Base-by-base conservation (phyloP, 1,140 invertebrate species). In the Panulirus ornatus region DNA sequence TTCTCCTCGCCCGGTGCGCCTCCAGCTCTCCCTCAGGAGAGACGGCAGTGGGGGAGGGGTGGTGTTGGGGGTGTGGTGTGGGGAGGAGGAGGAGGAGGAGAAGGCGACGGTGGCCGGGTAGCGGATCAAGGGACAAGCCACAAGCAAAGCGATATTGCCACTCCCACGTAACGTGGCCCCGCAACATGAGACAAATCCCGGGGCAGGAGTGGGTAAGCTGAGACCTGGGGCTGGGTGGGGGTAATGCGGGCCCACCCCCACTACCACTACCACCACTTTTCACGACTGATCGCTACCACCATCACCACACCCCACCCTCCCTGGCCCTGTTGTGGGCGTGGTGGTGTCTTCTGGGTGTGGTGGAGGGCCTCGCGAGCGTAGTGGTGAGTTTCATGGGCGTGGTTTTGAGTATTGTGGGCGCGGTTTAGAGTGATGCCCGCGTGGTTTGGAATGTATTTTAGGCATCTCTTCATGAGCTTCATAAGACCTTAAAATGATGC, bases 111-210 rank as follows among this genome's bases (percentile, higher is more conserved):
- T 14, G n/a, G 38, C 30, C 2, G 42, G 51, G 19, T 22, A 66
- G 66, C n/a, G 40, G 66, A 84, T 83, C 44, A 84, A 71, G 54
- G 84, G 84, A 42, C 36, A 76, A 51, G 47, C 70, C 73, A 58
- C 66, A 78, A 87, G 84, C 84, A 87, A 87, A 87, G 73, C 51
- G 71, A 51, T 87, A 87, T 87, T 75, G 42, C 84, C 84, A 63
- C 84, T 44, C 27, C 42, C 40, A 9, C 54, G 84, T 87, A 78
- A 87, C 73, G 58, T n/a, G 27, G 84, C 42, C 73, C 47, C 14
- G 84, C 27, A 76, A 87, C 84, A 73, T 66, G 84, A 87, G 84
- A 38, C 84, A 36, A 87, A 83, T 40, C 84, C 75, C 73, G 34
- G 84, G 8, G 73, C 54, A 8, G 30, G 22, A n/a, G 27, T 40